phyloP scores from a whole-genome alignment of 1,140 invertebrate genomes.

The Drosophila setifemur region DNA sequence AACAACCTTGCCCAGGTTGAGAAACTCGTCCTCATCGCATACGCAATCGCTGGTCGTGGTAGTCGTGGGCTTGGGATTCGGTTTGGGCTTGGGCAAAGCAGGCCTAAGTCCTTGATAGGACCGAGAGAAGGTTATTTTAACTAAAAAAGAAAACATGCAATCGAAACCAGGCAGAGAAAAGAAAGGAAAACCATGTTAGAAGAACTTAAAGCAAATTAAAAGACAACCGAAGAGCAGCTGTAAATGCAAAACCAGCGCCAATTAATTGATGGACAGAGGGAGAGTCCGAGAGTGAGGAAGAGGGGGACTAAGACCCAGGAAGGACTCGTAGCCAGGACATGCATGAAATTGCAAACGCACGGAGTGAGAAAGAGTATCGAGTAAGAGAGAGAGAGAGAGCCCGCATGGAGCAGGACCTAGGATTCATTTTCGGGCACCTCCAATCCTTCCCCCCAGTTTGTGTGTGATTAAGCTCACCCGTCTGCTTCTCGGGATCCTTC shows the following conservation, averaged over 20 bases:
- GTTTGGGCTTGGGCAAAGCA: slow-evolving; percentile 21
- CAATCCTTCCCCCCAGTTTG: not conserved
- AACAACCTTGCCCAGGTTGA: slow-evolving; percentile 44
- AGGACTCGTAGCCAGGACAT: slow-evolving; percentile 49
- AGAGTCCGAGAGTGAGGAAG: too few relatives aligned
- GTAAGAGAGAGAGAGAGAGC: not conserved
- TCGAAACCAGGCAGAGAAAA: slow-evolving; percentile 25
- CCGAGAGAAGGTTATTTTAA: slow-evolving; percentile 71
- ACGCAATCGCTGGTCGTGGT: slow-evolving; percentile 57
- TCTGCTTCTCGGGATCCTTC: slow-evolving; percentile 90
- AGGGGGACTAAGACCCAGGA: too few relatives aligned
- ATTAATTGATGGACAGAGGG: slow-evolving; percentile 78
- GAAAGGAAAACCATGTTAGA: slow-evolving; percentile 33
- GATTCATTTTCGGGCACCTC: slow-evolving; percentile 3
- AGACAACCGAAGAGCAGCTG: slow-evolving; percentile 44
- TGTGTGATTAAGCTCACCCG: slow-evolving; percentile 84
- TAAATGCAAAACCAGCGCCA: slow-evolving; percentile 47
- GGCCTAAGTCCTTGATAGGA: slow-evolving; percentile 51
- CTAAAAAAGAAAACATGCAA: slow-evolving; percentile 58
- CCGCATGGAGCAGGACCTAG: slow-evolving; percentile 15
- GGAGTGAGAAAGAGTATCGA: not conserved
- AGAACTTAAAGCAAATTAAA: slow-evolving; percentile 32
- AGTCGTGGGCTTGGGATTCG: not conserved
- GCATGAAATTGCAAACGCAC: slow-evolving; percentile 67
- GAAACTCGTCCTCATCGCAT: slow-evolving; percentile 65